phyloP scores from a whole-genome alignment of 2,113 vertebrate genomes.

The Redunca redunca region DNA sequence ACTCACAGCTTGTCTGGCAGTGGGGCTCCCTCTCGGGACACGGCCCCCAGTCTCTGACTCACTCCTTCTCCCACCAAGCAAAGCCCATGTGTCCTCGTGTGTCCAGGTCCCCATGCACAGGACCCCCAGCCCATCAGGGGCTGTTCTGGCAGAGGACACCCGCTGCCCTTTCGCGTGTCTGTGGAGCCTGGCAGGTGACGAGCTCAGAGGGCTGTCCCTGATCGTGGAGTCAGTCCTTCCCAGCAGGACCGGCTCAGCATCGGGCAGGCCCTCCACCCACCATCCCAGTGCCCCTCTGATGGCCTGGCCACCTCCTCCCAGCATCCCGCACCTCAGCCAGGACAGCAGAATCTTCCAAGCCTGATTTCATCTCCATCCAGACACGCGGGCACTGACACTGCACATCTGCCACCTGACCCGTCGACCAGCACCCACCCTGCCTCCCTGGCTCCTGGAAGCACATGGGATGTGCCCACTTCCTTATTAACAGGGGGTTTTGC shows the following conservation, averaged over 20 bases:
- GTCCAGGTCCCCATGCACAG: too few relatives aligned
- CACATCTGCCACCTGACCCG: fast-evolving
- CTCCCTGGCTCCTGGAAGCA: fast-evolving
- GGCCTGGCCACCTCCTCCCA: too few relatives aligned
- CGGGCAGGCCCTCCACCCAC: not conserved
- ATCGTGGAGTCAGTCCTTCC: not conserved
- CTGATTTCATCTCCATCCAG: not conserved
- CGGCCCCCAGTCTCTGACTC: not conserved
- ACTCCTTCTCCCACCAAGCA: too few relatives aligned
- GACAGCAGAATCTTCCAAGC: not conserved
- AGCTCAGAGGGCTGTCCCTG: not conserved
- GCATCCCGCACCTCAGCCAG: not conserved
- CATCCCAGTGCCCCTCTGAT: fast-evolving
- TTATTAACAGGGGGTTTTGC: fast-evolving
- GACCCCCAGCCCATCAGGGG: not conserved
- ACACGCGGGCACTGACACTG: fast-evolving
- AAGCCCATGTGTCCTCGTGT: fast-evolving
- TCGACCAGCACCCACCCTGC: fast-evolving
- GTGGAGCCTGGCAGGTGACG: not conserved
- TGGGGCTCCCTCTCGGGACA: fast-evolving
- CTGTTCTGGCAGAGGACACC: not conserved
- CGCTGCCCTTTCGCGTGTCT: too few relatives aligned
- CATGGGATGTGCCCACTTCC: not conserved
- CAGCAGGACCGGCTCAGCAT: fast-evolving
- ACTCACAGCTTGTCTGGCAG: fast-evolving